Conservation (phyloP, 2,113 vertebrate species). For the Amazona vittata region DNA sequence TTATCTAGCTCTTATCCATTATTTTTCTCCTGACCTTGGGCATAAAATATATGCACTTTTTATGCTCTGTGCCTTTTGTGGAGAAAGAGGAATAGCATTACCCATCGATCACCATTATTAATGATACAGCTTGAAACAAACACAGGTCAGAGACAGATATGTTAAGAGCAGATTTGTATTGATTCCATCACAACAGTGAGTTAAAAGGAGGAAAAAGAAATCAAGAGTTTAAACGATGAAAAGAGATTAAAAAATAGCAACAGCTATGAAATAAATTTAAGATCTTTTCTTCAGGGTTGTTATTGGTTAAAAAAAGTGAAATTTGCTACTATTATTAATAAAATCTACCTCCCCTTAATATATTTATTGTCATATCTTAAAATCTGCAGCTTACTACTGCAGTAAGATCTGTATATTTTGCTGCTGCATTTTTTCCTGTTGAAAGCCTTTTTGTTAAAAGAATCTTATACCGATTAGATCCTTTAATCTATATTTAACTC, state of each 20-base stretch:
- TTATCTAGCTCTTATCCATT: constrained; percentile 90
- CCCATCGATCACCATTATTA: constrained; percentile 90
- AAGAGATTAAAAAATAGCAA: constrained; percentile 66
- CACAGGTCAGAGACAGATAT: constrained; percentile 83
- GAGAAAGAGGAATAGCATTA: constrained; percentile 84
- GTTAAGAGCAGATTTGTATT: constrained; percentile 82
- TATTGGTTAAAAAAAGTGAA: constrained; percentile 17
- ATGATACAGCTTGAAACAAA: constrained; percentile 86
- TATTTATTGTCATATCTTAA: constrained; percentile 42
- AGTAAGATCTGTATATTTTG: background rate
- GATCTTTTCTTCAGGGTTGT: constrained; percentile 58
- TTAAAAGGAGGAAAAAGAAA: constrained; percentile 70
- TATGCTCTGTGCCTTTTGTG: constrained; percentile 75
- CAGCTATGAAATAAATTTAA: constrained; percentile 41
- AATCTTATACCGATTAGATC: constrained; percentile 19
- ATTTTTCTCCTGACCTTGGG: constrained; percentile 88
- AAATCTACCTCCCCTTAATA: background rate
- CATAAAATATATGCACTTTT: constrained; percentile 82
- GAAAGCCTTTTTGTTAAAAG: constrained; percentile 67
- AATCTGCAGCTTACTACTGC: background rate
- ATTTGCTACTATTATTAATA: constrained; percentile 57
- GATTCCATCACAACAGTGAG: constrained; percentile 75
- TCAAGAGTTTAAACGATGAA: constrained; percentile 74
- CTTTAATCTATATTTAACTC: constrained; percentile 61
- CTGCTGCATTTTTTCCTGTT: background rate